These are phyloP conservation scores for Caenorhabditis sinica DNA, from an alignment of 2,888 invertebrate genomes.

Conservation along the genomic window DNA sequence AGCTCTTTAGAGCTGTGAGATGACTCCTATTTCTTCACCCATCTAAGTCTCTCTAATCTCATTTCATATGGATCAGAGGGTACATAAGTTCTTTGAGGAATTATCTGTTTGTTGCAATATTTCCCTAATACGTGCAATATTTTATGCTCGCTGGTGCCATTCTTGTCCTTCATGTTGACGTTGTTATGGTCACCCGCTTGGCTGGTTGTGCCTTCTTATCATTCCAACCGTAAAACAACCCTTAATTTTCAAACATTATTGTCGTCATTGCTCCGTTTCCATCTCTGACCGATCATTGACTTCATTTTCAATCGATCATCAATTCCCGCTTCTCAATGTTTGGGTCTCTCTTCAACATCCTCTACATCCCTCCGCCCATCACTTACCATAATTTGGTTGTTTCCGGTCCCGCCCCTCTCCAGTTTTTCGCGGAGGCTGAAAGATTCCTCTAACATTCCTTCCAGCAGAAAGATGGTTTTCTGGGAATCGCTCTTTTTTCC, in stretches of 20 bases:
- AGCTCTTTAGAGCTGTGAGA: constrained; percentile 10
- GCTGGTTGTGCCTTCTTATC: background rate
- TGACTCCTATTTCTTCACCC: background rate
- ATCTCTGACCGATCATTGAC: constrained; percentile 40
- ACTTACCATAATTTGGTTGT: constrained; percentile 16
- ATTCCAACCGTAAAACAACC: background rate
- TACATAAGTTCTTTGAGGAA: background rate
- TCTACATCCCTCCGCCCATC: background rate
- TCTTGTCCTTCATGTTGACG: background rate
- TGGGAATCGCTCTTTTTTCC: background rate
- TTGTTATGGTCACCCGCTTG: background rate
- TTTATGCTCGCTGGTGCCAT: background rate
- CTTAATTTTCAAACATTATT: background rate
- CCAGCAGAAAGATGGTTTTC: background rate
- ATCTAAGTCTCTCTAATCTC: background rate
- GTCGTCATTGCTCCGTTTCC: constrained; percentile 23
- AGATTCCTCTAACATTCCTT: background rate
- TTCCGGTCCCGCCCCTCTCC: constrained; percentile 38
- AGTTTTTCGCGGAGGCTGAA: background rate
- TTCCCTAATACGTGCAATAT: background rate
- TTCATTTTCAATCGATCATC: too few species aligned
- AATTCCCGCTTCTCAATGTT: constrained; percentile 11
- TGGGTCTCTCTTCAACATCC: background rate
- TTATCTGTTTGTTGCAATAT: constrained; percentile 1
- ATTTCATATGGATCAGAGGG: background rate